A percentile compares a stretch with the other conserved stretches of the same genome.
phyloP scores from a whole-genome alignment of 2,888 invertebrate species.

The Pristionchus mayeri region DNA sequence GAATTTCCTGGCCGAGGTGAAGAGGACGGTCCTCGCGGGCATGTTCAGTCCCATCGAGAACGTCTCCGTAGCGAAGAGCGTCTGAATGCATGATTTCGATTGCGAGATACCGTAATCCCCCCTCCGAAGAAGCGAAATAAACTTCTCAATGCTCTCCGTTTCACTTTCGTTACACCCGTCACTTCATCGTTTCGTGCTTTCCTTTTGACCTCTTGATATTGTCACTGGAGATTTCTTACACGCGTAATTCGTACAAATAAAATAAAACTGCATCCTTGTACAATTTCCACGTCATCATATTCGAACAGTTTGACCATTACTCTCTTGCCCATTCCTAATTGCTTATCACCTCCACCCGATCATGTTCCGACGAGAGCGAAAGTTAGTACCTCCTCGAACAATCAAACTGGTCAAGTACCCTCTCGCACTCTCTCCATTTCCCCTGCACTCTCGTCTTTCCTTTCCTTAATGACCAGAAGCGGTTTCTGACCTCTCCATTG shows the following conservation, averaged over 20 bases:
- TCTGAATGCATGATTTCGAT: conserved; percentile 78
- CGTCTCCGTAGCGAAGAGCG: conserved; percentile 98
- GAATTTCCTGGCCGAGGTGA: conserved; percentile 94
- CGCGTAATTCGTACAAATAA: too few relatives aligned
- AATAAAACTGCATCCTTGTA: too few relatives aligned
- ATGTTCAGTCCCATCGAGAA: conserved; percentile 99
- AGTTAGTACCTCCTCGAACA: conserved; percentile 47
- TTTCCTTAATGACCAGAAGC: neutral
- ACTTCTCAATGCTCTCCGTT: too few relatives aligned
- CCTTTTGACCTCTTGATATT: too few relatives aligned
- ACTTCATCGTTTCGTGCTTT: too few relatives aligned
- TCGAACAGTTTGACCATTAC: too few relatives aligned
- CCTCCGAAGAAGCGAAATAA: too few relatives aligned
- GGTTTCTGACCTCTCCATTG: neutral
- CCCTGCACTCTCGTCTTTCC: neutral
- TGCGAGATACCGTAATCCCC: too few relatives aligned
- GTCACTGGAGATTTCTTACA: too few relatives aligned
- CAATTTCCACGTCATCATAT: too few relatives aligned
- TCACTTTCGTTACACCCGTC: too few relatives aligned
- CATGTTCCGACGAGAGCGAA: neutral
- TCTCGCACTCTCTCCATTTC: neutral
- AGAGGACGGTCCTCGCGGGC: conserved; percentile 98
- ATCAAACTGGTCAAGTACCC: neutral
- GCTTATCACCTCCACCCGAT: neutral
- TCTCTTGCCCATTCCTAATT: neutral